Evolutionary conservation across 2,113 vertebrate genomes (phyloP).

Genomic region (Prolemur simus): DNA sequence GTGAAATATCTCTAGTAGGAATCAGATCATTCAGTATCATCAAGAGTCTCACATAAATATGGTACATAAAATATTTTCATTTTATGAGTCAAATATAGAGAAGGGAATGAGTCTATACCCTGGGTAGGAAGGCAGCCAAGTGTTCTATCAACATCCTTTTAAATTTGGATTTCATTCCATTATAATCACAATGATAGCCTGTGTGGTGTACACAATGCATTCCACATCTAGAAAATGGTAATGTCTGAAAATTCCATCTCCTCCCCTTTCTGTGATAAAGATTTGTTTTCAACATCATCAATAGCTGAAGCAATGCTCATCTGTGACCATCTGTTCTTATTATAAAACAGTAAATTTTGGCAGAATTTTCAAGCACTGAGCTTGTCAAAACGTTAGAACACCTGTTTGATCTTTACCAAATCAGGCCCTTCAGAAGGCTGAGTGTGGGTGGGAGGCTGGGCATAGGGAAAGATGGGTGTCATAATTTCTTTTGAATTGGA

Average conservation of each 20-base stretch:
- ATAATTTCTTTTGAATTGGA: background rate
- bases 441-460: background rate
- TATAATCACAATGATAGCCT: background rate
- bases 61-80: conserved; percentile 49
- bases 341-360: background rate
- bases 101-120: background rate
- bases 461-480: background rate
- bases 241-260: conserved; percentile 9
- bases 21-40: background rate
- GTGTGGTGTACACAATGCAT: too few species aligned
- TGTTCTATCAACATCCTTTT: background rate
- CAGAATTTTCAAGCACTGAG: background rate
- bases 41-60: background rate
- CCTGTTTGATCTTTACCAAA: conserved; percentile 57
- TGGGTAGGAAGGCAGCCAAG: background rate
- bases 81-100: background rate
- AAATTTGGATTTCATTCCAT: background rate
- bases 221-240: background rate
- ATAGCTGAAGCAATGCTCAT: conserved; percentile 9
- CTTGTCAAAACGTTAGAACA: background rate
- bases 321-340: conserved; percentile 33
- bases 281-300: conserved; percentile 47
- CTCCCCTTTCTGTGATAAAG: background rate
- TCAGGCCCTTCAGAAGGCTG: background rate
- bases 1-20: background rate